phyloP scores from a whole-genome alignment of 2,113 vertebrate genomes.

The Sander vitreus region DNA sequence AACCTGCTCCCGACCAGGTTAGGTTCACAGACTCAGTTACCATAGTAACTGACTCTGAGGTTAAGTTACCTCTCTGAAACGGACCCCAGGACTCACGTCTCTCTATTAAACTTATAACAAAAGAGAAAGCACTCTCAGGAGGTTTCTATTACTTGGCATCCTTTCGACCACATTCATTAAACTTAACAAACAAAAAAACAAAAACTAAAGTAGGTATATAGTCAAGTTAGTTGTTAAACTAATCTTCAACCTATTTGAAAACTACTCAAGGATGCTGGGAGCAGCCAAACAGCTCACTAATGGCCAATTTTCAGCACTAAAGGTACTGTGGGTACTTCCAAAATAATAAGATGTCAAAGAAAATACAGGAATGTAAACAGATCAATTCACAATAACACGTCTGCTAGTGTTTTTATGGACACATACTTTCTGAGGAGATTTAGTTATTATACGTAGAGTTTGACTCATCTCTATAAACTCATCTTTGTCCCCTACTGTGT shows the following conservation, averaged over 20 bases:
- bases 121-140: not conserved
- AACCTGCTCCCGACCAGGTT: too few relatives aligned
- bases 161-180: not conserved
- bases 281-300: slow-evolving; percentile 1
- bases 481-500: not conserved
- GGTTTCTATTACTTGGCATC: not conserved
- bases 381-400: slow-evolving; percentile 2
- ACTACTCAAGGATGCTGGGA: not conserved
- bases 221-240: too few relatives aligned
- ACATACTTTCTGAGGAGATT: slow-evolving; percentile 1
- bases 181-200: not conserved
- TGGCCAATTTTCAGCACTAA: slow-evolving; percentile 22
- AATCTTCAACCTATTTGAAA: slow-evolving; percentile 1
- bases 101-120: slow-evolving; percentile 15
- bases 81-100: not conserved
- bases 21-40: too few relatives aligned
- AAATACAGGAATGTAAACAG: slow-evolving; percentile 38
- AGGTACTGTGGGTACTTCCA: not conserved
- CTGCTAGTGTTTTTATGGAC: slow-evolving; percentile 6
- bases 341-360: slow-evolving; percentile 19
- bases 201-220: not conserved
- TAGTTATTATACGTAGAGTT: not conserved
- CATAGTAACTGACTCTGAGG: too few relatives aligned
- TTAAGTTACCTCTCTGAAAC: too few relatives aligned
- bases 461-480: slow-evolving; percentile 10